phyloP scores from a whole-genome alignment of 2,113 vertebrate genomes.

The Cebus imitator region DNA sequence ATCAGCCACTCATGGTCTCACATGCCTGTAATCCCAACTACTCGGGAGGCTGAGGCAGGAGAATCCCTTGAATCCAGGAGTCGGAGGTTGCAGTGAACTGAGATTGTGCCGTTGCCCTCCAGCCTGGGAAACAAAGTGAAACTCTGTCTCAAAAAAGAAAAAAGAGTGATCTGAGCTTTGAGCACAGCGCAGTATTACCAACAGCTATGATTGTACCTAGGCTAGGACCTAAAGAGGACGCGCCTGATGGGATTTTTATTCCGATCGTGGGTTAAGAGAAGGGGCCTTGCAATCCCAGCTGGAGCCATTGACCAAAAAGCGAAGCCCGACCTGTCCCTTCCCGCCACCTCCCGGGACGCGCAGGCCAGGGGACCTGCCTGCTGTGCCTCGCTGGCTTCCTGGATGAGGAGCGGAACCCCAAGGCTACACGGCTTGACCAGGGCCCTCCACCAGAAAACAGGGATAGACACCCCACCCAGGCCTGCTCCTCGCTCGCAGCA shows the following conservation, averaged over 20 bases:
- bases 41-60: no score
- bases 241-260: not conserved
- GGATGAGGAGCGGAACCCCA: not conserved
- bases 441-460: not conserved
- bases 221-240: rapidly evolving
- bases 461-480: rapidly evolving
- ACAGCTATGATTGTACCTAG: not conserved
- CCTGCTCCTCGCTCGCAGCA: rapidly evolving
- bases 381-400: rapidly evolving
- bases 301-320: rapidly evolving
- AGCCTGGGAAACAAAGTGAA: no score
- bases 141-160: no score
- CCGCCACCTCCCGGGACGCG: rapidly evolving
- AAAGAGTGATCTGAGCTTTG: not conserved
- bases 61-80: no score
- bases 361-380: rapidly evolving
- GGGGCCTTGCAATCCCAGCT: no score
- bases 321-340: not conserved
- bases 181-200: rapidly evolving
- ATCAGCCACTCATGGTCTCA: no score
- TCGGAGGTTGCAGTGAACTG: no score
- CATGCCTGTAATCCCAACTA: no score
- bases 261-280: not conserved
- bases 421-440: not conserved
- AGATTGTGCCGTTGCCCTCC: no score